Conservation (phyloP, 2,797 vertebrate species). For the Lacerta bilineata region DNA sequence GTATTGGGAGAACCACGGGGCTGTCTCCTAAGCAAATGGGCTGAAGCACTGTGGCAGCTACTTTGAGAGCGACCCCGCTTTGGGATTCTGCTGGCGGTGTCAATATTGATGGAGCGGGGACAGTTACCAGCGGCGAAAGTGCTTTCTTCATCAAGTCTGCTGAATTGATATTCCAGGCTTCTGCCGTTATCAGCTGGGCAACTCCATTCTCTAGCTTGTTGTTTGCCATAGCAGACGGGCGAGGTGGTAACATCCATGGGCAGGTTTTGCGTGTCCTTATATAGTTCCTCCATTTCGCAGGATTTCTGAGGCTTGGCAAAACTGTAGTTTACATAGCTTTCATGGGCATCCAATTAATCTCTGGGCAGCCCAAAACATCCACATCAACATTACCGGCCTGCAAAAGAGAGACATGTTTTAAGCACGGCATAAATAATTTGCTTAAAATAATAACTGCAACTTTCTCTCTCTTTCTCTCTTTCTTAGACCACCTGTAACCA, state of each 20-base stretch:
- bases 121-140: slow-evolving; percentile 82
- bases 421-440: slow-evolving; percentile 68
- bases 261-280: slow-evolving; percentile 83
- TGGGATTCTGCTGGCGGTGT: slow-evolving; percentile 84
- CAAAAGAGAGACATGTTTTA: slow-evolving; percentile 74
- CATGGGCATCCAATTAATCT: slow-evolving; percentile 67
- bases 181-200: slow-evolving; percentile 83
- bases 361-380: slow-evolving; percentile 61
- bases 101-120: slow-evolving; percentile 84
- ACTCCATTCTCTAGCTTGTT: slow-evolving; percentile 88
- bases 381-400: slow-evolving; percentile 75
- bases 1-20: slow-evolving; percentile 92
- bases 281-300: slow-evolving; percentile 86
- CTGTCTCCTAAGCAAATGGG: slow-evolving; percentile 95
- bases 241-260: slow-evolving; percentile 82
- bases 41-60: slow-evolving; percentile 92
- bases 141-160: slow-evolving; percentile 89
- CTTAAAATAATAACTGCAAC: slow-evolving; percentile 66
- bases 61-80: slow-evolving; percentile 92
- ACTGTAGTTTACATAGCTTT: slow-evolving; percentile 72
- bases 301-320: slow-evolving; percentile 50
- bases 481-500: slow-evolving; percentile 25
- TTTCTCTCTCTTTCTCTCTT: slow-evolving; percentile 44
- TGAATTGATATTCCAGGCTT: slow-evolving; percentile 86
- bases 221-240: slow-evolving; percentile 81